Percentiles rank a stretch among this genome's conserved stretches.
phyloP scores from a whole-genome alignment of 2,113 vertebrate genomes.

The Brachirus orientalis region DNA sequence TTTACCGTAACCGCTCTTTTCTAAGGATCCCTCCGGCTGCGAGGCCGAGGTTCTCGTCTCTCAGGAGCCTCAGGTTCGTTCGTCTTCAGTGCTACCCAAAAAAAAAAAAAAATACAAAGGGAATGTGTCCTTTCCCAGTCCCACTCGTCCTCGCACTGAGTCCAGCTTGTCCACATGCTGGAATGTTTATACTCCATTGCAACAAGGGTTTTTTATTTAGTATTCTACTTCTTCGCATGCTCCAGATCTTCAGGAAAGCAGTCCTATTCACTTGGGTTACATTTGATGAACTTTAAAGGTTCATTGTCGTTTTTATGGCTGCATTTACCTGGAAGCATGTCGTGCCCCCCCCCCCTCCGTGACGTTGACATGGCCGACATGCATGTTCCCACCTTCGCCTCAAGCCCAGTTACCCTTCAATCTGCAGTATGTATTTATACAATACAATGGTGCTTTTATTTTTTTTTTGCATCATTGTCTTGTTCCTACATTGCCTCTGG shows the following conservation, averaged over 20 bases:
- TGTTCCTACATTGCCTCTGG: constrained; percentile 61
- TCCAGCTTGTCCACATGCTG: constrained; percentile 37
- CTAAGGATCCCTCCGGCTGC: constrained; percentile 94
- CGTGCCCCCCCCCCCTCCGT: constrained; percentile 16
- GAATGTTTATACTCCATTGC: constrained; percentile 16
- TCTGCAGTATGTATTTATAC: constrained; percentile 50
- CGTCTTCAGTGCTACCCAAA: constrained; percentile 50
- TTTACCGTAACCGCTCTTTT: constrained; percentile 96
- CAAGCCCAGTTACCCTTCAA: constrained; percentile 31
- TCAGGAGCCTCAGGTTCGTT: constrained; percentile 98
- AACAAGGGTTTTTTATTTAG: constrained; percentile 4
- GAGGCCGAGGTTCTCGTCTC: constrained; percentile 96
- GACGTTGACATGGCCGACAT: constrained; percentile 44
- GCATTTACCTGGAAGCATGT: constrained; percentile 61
- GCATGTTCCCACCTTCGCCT: constrained; percentile 60
- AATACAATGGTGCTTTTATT: constrained; percentile 43
- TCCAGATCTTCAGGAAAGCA: constrained; percentile 28
- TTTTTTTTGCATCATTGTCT: constrained; percentile 36
- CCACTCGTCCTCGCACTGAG: neutral
- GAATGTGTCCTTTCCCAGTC: constrained; percentile 12
- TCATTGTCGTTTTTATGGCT: constrained; percentile 30
- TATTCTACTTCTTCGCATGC: constrained; percentile 57
- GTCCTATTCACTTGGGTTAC: too few relatives aligned
- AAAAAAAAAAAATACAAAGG: constrained; percentile 32
- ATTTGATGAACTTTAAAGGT: constrained; percentile 40